Evolutionary conservation across 1,140 invertebrate genomes (phyloP), one percentile per base, ranked within the genome.

Genomic region (Halyomorpha halys): DNA sequence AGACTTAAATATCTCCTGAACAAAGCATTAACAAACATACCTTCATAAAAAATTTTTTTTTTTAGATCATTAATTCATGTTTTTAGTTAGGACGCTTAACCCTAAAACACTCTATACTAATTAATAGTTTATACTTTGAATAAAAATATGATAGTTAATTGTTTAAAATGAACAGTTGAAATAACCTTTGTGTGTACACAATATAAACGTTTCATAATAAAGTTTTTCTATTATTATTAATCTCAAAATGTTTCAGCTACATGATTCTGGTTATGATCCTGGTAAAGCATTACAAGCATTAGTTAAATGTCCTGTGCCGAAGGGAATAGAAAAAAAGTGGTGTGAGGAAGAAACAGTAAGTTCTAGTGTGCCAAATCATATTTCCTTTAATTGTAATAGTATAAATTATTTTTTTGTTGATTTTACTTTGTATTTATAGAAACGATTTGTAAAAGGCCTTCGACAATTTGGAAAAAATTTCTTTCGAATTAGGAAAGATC

Each of bases 391-490:
- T 27, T 15, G 44, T 13, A 3, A 8, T 56, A 1, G 3, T 25
- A 78, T 79, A 76, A 61, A 49, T 56, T 54, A 30, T n/a, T 30
- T 44, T 54, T 56, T 44, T n/a, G 25, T 56, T 59, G n/a, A 54
- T 30, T 34, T 39, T 59, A 16, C 15, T 60, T 44, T 69, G 68
- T 54, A 64, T 61, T 75, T 76, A 51, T 72, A 86, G 74, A 97
- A 97, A 82, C 84, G 92, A 69, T 99, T 99, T 81, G 92, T 97
- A 61, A 98, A 98, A 81, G 97, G 97, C 69, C 82, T 99, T 63
- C 82, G 94, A 65, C 92, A 95, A 74, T 96, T 97, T 81, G 97
- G 97, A 69, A 99, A 99, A 79, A 98, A 99, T 79, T 99, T 99
- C 78, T 97, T 96, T 76, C 88, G 94, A 70, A 98, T 99, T 69